Evolutionary conservation across 2,888 invertebrate genomes (phyloP).

Genomic region (Aromia moschata): DNA sequence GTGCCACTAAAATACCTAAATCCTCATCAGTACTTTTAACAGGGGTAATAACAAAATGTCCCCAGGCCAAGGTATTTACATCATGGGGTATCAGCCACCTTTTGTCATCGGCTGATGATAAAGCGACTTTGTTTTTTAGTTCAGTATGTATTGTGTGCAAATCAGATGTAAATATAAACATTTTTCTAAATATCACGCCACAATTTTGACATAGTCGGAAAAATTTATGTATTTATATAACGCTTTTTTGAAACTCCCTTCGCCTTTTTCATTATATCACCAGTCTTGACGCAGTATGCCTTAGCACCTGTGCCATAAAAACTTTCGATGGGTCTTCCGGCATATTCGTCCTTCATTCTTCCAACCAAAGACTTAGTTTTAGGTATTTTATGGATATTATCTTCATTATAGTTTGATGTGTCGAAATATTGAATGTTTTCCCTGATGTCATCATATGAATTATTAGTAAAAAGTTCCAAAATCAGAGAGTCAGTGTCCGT

Average conservation of each 20-base stretch:
- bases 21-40: neutral
- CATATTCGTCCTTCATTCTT: no score
- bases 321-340: neutral
- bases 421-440: neutral
- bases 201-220: no score
- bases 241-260: neutral
- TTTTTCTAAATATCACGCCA: neutral
- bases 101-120: neutral
- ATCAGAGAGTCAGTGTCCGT: neutral
- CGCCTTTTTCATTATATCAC: neutral
- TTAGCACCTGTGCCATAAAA: conserved; percentile 8
- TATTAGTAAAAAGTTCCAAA: neutral
- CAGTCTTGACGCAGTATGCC: conserved; percentile 3
- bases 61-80: conserved; percentile 4
- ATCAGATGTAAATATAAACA: neutral
- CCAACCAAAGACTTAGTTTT: neutral
- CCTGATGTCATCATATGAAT: neutral
- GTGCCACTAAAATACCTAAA: no score
- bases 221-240: no score
- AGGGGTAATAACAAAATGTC: neutral
- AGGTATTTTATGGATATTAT: neutral
- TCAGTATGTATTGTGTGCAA: neutral
- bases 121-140: neutral
- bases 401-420: neutral
- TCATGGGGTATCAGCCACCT: neutral